phyloP scores from a whole-genome alignment of 2,797 vertebrate species.

The Hydrophis major region DNA sequence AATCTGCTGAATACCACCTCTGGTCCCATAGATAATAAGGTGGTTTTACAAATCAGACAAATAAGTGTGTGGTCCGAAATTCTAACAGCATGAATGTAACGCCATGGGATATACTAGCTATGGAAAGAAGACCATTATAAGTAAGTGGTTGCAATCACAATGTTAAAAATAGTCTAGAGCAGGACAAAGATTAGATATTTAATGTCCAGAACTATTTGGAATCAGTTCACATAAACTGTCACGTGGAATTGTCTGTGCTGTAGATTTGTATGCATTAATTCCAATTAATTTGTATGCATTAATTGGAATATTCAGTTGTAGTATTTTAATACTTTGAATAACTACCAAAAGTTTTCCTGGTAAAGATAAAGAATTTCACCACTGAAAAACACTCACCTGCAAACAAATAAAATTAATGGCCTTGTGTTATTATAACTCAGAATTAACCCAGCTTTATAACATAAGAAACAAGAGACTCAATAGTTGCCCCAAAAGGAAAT shows the following conservation, averaged over 20 bases:
- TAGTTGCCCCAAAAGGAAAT: not conserved
- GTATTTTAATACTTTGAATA: not conserved
- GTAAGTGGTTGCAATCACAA: not conserved
- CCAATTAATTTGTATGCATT: not conserved
- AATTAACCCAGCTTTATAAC: not conserved
- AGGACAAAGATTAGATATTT: not conserved
- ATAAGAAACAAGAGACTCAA: not conserved
- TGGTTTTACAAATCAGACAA: not conserved
- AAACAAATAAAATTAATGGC: not conserved
- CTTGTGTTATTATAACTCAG: not conserved
- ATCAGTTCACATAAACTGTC: not conserved
- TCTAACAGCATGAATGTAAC: not conserved
- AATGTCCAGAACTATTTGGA: not conserved
- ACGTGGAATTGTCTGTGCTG: not conserved
- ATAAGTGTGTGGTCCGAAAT: not conserved
- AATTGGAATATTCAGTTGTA: not conserved
- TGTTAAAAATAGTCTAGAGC: not conserved
- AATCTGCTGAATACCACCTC: too few relatives aligned
- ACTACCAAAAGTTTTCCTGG: not conserved
- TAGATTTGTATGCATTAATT: not conserved
- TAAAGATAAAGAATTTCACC: not conserved
- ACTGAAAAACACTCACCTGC: not conserved
- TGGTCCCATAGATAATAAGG: not conserved
- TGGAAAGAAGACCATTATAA: not conserved
- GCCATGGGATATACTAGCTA: not conserved